Evolutionary conservation across 53 echinoderm and acorn worm species (phyloP).

Genomic region (Holothuria leucospilota): DNA sequence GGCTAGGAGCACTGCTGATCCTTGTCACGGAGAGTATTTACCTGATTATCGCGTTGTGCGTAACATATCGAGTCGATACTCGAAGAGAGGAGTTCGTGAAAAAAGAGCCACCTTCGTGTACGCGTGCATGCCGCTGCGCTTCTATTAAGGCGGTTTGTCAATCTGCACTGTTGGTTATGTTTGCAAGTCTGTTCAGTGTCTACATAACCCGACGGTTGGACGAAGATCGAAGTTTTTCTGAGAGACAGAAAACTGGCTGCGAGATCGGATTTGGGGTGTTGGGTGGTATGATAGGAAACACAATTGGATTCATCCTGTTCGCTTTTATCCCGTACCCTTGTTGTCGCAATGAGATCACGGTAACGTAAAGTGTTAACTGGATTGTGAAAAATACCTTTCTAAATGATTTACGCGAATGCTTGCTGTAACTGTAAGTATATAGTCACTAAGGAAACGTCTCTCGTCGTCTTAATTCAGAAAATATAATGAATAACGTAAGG

Average conservation of each 20-base stretch:
- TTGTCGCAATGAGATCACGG: too few relatives aligned
- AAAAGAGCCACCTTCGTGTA: neutral
- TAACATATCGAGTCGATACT: constrained; percentile 12
- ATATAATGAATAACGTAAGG: too few relatives aligned
- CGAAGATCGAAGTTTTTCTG: neutral
- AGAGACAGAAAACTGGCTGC: neutral
- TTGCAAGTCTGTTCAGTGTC: neutral
- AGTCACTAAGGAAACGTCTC: too few relatives aligned
- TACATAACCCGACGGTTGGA: neutral
- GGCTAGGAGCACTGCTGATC: neutral
- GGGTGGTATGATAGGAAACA: constrained; percentile 17
- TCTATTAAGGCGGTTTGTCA: neutral
- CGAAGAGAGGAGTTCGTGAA: neutral
- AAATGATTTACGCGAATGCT: too few relatives aligned
- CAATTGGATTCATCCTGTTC: too few relatives aligned
- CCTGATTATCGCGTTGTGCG: neutral
- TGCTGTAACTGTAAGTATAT: too few relatives aligned
- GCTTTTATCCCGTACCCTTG: neutral
- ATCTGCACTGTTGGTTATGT: neutral
- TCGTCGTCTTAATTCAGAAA: too few relatives aligned
- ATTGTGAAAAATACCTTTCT: too few relatives aligned
- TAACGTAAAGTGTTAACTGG: too few relatives aligned
- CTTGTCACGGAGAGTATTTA: neutral
- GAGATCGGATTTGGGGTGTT: constrained; percentile 13
- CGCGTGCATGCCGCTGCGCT: neutral